Conservation (phyloP, 2,888 invertebrate genomes). For the Oegoconia quadripuncta region DNA sequence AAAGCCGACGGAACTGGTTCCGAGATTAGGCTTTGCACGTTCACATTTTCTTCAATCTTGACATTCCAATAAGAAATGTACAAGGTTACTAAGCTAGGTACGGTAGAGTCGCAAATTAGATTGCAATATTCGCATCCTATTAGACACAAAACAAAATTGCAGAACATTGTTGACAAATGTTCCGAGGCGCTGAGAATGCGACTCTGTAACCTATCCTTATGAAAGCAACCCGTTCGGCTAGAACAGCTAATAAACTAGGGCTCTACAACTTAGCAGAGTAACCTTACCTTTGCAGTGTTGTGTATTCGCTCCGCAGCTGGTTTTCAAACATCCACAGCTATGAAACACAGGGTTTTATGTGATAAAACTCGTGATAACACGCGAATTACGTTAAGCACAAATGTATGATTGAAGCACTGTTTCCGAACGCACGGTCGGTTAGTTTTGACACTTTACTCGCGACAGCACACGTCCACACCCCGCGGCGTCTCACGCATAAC, state of each 20-base stretch:
- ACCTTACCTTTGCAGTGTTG: slow-evolving; percentile 57
- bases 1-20: slow-evolving; percentile 8
- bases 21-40: slow-evolving; percentile 16
- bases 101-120: slow-evolving; percentile 32
- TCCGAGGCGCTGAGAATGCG: slow-evolving; percentile 48
- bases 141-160: slow-evolving; percentile 37
- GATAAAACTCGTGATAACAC: slow-evolving; percentile 36
- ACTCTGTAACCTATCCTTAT: slow-evolving; percentile 50
- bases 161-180: slow-evolving; percentile 62
- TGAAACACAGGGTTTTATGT: slow-evolving; percentile 35
- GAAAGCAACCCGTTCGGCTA: slow-evolving; percentile 40
- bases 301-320: slow-evolving; percentile 28
- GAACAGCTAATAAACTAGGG: slow-evolving; percentile 38
- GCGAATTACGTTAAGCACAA: slow-evolving; percentile 55
- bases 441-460: slow-evolving; percentile 33
- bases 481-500: slow-evolving; percentile 55
- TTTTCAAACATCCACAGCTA: slow-evolving; percentile 51
- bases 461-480: slow-evolving; percentile 43
- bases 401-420: slow-evolving; percentile 51
- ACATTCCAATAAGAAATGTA: slow-evolving; percentile 14
- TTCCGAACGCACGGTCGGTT: slow-evolving; percentile 55
- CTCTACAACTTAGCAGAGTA: slow-evolving; percentile 46
- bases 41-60: slow-evolving; percentile 26
- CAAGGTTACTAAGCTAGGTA: slow-evolving; percentile 38
- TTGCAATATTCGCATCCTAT: slow-evolving; percentile 4